Conservation (phyloP, 2,888 invertebrate genomes). For the Agrochola circellaris region DNA sequence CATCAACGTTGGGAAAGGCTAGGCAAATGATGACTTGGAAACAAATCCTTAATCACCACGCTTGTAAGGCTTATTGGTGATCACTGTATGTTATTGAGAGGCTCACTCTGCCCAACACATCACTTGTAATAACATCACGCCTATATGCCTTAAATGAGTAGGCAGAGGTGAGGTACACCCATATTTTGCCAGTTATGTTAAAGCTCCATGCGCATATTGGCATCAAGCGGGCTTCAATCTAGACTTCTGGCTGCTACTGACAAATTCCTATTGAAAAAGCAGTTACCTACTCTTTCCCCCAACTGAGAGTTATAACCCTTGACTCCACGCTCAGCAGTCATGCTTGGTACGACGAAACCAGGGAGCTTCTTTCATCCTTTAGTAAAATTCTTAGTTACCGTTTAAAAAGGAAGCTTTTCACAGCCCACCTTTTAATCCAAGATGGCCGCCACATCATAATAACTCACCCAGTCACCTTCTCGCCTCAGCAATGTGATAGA, state of each 20-base stretch:
- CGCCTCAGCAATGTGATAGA: slow-evolving; percentile 39
- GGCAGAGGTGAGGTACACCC: background rate
- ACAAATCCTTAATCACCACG: background rate
- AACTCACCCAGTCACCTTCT: slow-evolving; percentile 32
- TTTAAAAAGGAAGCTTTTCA: background rate
- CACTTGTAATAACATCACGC: background rate
- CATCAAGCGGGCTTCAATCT: background rate
- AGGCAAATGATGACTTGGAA: background rate
- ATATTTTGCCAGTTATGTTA: background rate
- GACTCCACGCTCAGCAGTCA: too few relatives aligned
- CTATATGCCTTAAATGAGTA: background rate
- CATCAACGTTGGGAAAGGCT: background rate
- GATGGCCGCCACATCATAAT: slow-evolving; percentile 30
- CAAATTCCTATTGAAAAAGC: background rate
- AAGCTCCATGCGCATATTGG: background rate
- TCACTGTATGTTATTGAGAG: background rate
- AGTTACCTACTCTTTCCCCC: too few relatives aligned
- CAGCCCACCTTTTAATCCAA: slow-evolving; percentile 28
- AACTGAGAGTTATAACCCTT: background rate
- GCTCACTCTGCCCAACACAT: background rate
- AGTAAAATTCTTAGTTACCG: background rate
- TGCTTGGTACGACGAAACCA: background rate
- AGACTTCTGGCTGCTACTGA: background rate
- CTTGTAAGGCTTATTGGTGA: background rate
- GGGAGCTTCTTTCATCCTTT: background rate